Base-by-base conservation (phyloP, 2,888 invertebrate genomes). In the Hoplodrina ambigua region DNA sequence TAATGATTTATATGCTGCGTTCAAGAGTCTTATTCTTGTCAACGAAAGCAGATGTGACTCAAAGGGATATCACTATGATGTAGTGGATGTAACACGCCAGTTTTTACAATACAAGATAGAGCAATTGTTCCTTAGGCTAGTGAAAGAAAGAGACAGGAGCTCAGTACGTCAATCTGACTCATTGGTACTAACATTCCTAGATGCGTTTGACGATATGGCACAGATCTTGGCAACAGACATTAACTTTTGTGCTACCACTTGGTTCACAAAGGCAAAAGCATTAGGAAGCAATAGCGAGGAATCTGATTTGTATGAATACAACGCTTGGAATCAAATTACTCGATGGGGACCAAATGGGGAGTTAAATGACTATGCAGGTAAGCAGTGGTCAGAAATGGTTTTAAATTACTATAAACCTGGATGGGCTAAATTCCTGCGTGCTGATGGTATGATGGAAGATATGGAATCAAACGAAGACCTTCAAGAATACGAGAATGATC, bases 341-440 rank as follows among this genome's bases (percentile, higher is more conserved):
- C 91, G 98, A 13, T 99, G 99, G 99, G 99, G 99, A 17, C 99
- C 99, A 0, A 96, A 96, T 58, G 99, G 98, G 0, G 97, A 99
- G 94, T 98, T 99, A 69, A 93, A 97, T 30, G 99, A 99, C 90
- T 99, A 99, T 91, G 99, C 99, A 0, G 97, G 97, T 81, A 99
- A 99, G 86, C 99, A 99, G 89, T 99, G 99, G 99, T 96, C 97
- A 17, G 98, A 98, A 89, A 89, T 95, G 49, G 89, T 95, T 50
- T 84, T 84, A 13, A 96, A 97, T 87, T 98, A 98, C 86, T 98
- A 98, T 87, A 94, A 92, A 64, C 97, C 98, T 0, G 96, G 99
- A 75, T 99, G 99, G 99, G 80, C 89, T 2, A 86, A 97, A 66
- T 99, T 98, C 87, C 88, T 98, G 0, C 80, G 93, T 0, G 96